Conservation (phyloP, 2,113 vertebrate species). For the Apteryx mantelli region DNA sequence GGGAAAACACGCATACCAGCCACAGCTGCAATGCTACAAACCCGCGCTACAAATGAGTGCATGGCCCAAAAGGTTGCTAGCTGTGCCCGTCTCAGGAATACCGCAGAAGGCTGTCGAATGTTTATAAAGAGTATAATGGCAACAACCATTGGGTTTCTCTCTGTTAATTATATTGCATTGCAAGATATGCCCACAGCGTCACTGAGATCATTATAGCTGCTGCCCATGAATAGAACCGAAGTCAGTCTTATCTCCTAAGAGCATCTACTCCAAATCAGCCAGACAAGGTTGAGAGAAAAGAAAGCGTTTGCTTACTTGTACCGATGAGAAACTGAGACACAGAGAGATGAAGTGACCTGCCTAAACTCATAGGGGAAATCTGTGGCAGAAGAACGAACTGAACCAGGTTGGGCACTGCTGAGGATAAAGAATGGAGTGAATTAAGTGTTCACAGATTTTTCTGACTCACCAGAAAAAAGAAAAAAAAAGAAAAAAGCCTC, state of each 20-base stretch:
- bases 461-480: not conserved
- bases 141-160: not conserved
- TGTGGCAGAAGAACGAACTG: not conserved
- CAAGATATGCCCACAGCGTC: not conserved
- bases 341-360: not conserved
- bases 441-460: not conserved
- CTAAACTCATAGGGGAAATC: not conserved
- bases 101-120: not conserved
- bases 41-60: fast-evolving
- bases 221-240: not conserved
- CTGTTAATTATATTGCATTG: not conserved
- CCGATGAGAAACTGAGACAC: not conserved
- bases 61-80: not conserved
- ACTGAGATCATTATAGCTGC: not conserved
- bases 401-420: not conserved
- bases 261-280: fast-evolving
- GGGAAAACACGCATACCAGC: not conserved
- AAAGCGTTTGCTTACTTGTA: not conserved
- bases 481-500: not conserved
- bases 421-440: not conserved
- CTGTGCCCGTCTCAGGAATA: fast-evolving
- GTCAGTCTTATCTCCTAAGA: not conserved
- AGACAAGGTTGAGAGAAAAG: not conserved
- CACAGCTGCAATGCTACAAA: not conserved
- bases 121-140: not conserved